These are phyloP conservation scores for Oligia latruncula DNA, from an alignment of 2,888 invertebrate species.

Conservation along the genomic window DNA sequence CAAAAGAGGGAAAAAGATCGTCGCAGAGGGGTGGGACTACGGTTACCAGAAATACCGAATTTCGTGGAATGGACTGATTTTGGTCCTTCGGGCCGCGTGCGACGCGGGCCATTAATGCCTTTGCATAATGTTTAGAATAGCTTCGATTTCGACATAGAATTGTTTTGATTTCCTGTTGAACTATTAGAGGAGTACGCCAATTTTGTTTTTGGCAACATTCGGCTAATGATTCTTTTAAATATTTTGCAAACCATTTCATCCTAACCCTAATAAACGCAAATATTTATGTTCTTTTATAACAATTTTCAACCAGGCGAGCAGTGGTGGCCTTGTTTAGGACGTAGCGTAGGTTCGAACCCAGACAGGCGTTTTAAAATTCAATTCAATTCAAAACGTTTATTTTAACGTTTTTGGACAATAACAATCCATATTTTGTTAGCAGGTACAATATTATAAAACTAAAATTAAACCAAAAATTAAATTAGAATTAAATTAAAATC, in stretches of 20 bases:
- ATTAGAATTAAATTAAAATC: too few relatives aligned
- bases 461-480: too few relatives aligned
- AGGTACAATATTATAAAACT: too few relatives aligned
- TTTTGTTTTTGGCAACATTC: background rate
- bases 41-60: conserved; percentile 54
- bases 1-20: conserved; percentile 76
- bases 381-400: too few relatives aligned
- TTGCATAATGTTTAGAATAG: conserved; percentile 52
- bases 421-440: too few relatives aligned
- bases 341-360: background rate
- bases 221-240: background rate
- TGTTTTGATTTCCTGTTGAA: conserved; percentile 24
- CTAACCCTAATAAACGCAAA: background rate
- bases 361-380: background rate
- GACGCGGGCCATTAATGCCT: conserved; percentile 32
- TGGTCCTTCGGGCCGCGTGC: conserved; percentile 8
- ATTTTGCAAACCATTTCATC: background rate
- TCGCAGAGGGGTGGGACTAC: conserved; percentile 60
- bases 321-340: background rate
- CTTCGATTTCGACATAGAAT: conserved; percentile 30
- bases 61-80: conserved; percentile 51
- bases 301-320: background rate
- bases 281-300: background rate
- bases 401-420: too few relatives aligned
- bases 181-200: background rate